Base-by-base conservation (phyloP, 2,888 invertebrate species). In the Lottia gigantea region DNA sequence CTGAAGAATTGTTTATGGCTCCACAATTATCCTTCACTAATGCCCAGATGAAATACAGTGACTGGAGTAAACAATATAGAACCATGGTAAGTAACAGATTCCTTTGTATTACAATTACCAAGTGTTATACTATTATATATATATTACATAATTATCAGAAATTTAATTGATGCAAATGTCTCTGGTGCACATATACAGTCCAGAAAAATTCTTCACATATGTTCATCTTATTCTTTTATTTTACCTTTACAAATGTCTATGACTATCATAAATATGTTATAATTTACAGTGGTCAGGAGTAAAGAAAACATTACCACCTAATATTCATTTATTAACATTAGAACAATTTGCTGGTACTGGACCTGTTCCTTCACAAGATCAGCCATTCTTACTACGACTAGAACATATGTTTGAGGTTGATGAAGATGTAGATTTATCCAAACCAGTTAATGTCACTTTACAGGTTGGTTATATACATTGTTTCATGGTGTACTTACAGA, bases 271-370 rank as follows among this genome's bases (percentile, higher is more conserved):
- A 14, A 46, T 62, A n/a, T 19, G 0, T 71, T 46, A 61, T 12
- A 68, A 49, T 45, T 71, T 77, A 15, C 73, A 87, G 87, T 85
- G 83, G 83, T 79, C 80, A 26, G 86, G 83, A 11, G 64, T 87
- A 62, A 71, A 71, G n/a, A 14, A 26, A 16, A 64, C 70, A 0
- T 73, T 85, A 14, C 83, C 84, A 16, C 65, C 62, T 2, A 82
- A 83, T 74, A 83, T 89, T 1, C 86, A 90, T 72, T 75, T 90
- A 49, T 76, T 90, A 71, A 88, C 89, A 6, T 74, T 90, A 65
- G 88, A 89, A 69, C 85, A 84, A 71, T 87, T 85, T 84, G 70
- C 70, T 14, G 78, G 76, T 2, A 74, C 73, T 19, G 75, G 76
- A 3, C 73, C 79, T 15, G 75, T 73, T 0, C 71, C 76, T 8